Conservation (phyloP, 2,797 vertebrate genomes). For the Balearica regulorum region DNA sequence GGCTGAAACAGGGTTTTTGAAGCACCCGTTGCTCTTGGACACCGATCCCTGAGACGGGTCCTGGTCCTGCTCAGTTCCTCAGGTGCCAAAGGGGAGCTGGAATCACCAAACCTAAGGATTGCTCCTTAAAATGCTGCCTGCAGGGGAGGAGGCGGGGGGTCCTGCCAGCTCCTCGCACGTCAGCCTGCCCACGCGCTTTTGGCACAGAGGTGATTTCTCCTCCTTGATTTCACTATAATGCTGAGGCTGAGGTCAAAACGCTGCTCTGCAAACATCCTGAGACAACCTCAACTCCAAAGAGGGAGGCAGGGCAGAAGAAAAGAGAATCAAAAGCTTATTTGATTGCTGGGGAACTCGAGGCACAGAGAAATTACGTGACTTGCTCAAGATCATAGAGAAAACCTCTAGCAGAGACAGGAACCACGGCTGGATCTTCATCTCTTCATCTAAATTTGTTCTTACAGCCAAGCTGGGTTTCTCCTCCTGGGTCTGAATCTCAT, state of each 20-base stretch:
- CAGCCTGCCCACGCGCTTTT: accelerated
- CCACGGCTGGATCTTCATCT: accelerated
- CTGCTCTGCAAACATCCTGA: background rate
- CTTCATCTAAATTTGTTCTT: background rate
- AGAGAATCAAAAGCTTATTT: accelerated
- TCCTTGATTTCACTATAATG: accelerated
- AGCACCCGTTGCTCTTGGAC: background rate
- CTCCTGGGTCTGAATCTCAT: background rate
- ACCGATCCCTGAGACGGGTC: accelerated
- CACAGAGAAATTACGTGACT: background rate
- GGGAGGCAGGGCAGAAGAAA: background rate
- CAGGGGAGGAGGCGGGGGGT: background rate
- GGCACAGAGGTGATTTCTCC: background rate
- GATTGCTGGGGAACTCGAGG: background rate
- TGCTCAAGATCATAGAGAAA: background rate
- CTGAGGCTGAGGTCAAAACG: background rate
- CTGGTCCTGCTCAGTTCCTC: background rate
- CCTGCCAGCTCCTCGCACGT: background rate
- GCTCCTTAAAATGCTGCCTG: background rate
- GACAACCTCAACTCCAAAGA: background rate
- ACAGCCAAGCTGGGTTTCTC: background rate
- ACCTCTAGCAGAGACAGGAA: background rate
- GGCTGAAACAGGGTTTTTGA: background rate
- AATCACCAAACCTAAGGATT: background rate
- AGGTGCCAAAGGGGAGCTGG: background rate